Evolutionary conservation across 1,140 invertebrate species (phyloP).

Genomic region (Achroia grisella): DNA sequence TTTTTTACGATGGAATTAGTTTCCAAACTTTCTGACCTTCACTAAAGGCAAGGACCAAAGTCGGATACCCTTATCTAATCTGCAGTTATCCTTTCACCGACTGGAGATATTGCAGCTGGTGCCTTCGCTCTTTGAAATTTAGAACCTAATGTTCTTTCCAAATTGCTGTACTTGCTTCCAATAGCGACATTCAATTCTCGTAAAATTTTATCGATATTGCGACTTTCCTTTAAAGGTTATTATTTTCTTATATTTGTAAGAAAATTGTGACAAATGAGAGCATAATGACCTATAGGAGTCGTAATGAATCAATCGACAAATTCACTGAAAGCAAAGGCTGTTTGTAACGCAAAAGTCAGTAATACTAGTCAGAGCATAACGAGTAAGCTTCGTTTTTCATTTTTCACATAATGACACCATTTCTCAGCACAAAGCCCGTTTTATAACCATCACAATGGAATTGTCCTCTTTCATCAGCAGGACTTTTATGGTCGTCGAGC

Average conservation of each 20-base stretch:
- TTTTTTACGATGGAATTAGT: not conserved
- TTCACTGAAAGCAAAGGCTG: slow-evolving; percentile 12
- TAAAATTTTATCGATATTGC: no score
- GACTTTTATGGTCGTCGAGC: slow-evolving; percentile 56
- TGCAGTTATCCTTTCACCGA: not conserved
- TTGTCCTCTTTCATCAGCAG: slow-evolving; percentile 66
- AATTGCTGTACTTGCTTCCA: no score
- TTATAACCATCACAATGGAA: slow-evolving; percentile 62
- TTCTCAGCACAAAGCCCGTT: slow-evolving; percentile 59
- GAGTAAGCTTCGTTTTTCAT: slow-evolving; percentile 64
- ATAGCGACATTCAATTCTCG: no score
- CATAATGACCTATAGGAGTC: not conserved
- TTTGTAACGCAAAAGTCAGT: slow-evolving; percentile 16
- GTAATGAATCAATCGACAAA: slow-evolving; percentile 26
- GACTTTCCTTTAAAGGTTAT: not conserved
- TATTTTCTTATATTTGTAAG: no score
- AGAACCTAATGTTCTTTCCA: no score
- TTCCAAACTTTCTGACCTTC: slow-evolving; percentile 9
- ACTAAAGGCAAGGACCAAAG: slow-evolving; percentile 17
- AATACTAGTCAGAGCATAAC: slow-evolving; percentile 47
- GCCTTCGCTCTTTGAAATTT: not conserved
- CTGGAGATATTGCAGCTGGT: slow-evolving; percentile 14
- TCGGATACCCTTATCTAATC: slow-evolving; percentile 20
- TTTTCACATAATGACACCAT: slow-evolving; percentile 60
- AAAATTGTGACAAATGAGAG: not conserved